phyloP scores from a whole-genome alignment of 2,113 vertebrate genomes.

The Dipodomys merriami region DNA sequence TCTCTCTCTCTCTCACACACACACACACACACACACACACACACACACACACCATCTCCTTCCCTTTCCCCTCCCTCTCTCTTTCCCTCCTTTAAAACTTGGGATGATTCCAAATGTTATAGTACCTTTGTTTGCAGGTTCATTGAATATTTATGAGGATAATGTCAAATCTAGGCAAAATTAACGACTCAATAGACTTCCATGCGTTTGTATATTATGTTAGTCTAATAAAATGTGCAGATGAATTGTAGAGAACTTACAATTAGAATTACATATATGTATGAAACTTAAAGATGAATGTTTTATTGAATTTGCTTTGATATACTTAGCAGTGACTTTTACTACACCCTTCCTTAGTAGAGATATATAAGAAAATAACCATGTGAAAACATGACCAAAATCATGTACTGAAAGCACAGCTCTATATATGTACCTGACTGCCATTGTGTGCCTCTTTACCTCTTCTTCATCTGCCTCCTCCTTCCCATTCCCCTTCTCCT shows the following conservation, averaged over 20 bases:
- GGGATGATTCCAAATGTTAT: conserved; percentile 78
- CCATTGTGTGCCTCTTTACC: conserved; percentile 72
- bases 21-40: neutral
- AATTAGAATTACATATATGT: conserved; percentile 82
- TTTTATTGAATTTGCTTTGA: conserved; percentile 76
- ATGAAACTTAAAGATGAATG: conserved; percentile 77
- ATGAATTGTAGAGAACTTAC: conserved; percentile 79
- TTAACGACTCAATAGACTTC: conserved; percentile 74
- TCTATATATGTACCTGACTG: conserved; percentile 69
- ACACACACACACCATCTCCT: too few relatives aligned
- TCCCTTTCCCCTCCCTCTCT: too few relatives aligned
- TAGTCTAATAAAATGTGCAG: conserved; percentile 81
- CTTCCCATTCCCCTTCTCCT: neutral
- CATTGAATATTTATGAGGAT: conserved; percentile 76
- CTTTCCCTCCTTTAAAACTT: conserved; percentile 73
- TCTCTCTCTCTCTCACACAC: conserved; percentile 72
- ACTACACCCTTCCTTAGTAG: conserved; percentile 62
- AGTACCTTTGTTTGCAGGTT: conserved; percentile 83
- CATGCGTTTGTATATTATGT: conserved; percentile 79
- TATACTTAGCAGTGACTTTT: conserved; percentile 75
- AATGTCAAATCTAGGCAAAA: conserved; percentile 76
- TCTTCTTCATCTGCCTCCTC: conserved; percentile 65
- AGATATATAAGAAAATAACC: conserved; percentile 75
- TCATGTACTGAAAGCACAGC: conserved; percentile 75
- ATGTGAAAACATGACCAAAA: conserved; percentile 78